Base-by-base conservation (phyloP, 2,888 invertebrate genomes). In the Drosophila acutilabella region DNA sequence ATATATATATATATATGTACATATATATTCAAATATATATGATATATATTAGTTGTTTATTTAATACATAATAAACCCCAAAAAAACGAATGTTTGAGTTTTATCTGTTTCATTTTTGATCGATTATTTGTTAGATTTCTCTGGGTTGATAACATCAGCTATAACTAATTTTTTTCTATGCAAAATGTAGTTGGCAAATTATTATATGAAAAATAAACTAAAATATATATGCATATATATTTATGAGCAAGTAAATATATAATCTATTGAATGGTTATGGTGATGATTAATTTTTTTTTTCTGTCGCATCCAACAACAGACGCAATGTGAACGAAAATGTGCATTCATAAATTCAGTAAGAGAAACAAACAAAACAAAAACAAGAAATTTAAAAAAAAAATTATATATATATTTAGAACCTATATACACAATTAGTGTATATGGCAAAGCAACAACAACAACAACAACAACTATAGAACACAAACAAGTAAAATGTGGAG, bases 151-250 rank as follows among this genome's bases (percentile, higher is more conserved):
- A 57, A 77, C 64, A 73, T 78, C 75, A 78, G 64, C 69, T 69
- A 78, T 62, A 69, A 74, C 69, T 74, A 78, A 59, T 61, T 78
- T 73, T 74, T 76, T 86, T 86, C 65, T 83, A 86, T 80, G 74
- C 81, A 74, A 83, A 82, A 80, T 47, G 71, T 86, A 81, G 84
- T 80, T 70, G 71, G 78, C 62, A 82, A 84, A 72, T 71, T 57
- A 75, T 71, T 53, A 69, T 50, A 73, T 40, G 10, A 73, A 30
- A 41, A 58, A 2, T 18, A 48, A 42, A 65, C 47, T 36, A 36
- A 13, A 36, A 57, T 45, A 57, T 47, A 57, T 62, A 60, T 44
- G 72, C n/a, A 57, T 47, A 57, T 62, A 60, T 44, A 74, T 23
- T 61, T 47, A 66, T 45, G 52, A 33, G 61, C 18, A 50, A 18